phyloP scores from a whole-genome alignment of 2,113 vertebrate genomes.

The Saguinus midas region DNA sequence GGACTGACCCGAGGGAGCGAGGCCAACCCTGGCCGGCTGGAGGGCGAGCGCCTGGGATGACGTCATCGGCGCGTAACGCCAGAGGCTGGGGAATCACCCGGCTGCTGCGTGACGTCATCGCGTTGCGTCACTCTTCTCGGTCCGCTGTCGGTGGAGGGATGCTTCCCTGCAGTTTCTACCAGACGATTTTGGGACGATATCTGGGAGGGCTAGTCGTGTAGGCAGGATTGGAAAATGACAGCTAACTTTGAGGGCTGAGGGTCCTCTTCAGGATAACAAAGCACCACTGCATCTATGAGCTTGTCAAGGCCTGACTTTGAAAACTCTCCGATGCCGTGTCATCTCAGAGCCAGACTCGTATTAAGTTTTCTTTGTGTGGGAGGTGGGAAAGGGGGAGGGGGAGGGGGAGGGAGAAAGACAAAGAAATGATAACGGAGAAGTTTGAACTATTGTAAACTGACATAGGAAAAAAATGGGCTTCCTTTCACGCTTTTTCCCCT shows the following conservation, averaged over 20 bases:
- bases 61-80: slow-evolving; percentile 64
- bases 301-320: not conserved
- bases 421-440: not conserved
- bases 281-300: not conserved
- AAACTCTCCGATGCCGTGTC: not conserved
- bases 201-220: not conserved
- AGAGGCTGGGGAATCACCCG: slow-evolving; percentile 49
- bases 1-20: not conserved
- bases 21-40: not conserved
- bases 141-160: fast-evolving
- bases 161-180: fast-evolving
- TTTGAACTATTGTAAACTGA: not conserved
- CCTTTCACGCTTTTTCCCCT: not conserved
- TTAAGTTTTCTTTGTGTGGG: not conserved
- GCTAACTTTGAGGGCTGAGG: not conserved
- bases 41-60: not conserved
- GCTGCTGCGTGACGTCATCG: slow-evolving; percentile 53
- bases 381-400: not conserved
- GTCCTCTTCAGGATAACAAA: not conserved
- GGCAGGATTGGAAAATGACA: not conserved
- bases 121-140: fast-evolving
- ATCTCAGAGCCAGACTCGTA: not conserved
- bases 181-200: not conserved
- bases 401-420: not conserved
- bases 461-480: not conserved